Base-by-base conservation (phyloP, 2,797 vertebrate species). In the Avahi laniger region DNA sequence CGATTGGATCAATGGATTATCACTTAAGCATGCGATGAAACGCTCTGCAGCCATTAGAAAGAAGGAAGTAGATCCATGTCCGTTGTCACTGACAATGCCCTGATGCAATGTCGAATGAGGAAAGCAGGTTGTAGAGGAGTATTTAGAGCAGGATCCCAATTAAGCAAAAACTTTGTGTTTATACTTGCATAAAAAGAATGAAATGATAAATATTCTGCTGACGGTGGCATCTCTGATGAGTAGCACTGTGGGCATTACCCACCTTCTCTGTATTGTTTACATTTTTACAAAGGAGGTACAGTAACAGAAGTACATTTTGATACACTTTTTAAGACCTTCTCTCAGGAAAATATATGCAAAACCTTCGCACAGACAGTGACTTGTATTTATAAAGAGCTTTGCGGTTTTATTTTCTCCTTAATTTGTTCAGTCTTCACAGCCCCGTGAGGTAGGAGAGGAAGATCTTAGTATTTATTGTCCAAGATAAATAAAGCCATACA, bases 201-300 rank as follows among this genome's bases (percentile, higher is more conserved):
- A 75, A 84, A 83, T 69, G 15, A 89, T 67, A 89, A 46, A 28
- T 20, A 73, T 67, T 90, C 30, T 73, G 50, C 38, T 70, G n/a
- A 72, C 3, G 65, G 33, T 41, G 30, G 17, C 50, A 67, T 78
- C 52, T 92, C n/a, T 38, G 52, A 88, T n/a, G 52, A 41, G 9
- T 80, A 48, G 57, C 57, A 75, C 28, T 82, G 30, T 48, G 73
- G 38, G n/a, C 69, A 79, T 73, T 73, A 86, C 28, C 35, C 24
- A 88, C 28, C 69, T 87, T 79, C 22, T 79, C 65, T 82, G 20
- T 65, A 63, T 14, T 59, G 6, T 46, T 52, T 81, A 91, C 28
- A 65, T 43, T 80, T 95, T 91, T 91, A 94, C 54, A 82, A 95
- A 82, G 52, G 50, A 80, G 30, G 35, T 67, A 28, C 24, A 67